These are phyloP conservation scores for Platycheirus rosarum DNA, from an alignment of 2,888 invertebrate genomes.

Conservation along the genomic window DNA sequence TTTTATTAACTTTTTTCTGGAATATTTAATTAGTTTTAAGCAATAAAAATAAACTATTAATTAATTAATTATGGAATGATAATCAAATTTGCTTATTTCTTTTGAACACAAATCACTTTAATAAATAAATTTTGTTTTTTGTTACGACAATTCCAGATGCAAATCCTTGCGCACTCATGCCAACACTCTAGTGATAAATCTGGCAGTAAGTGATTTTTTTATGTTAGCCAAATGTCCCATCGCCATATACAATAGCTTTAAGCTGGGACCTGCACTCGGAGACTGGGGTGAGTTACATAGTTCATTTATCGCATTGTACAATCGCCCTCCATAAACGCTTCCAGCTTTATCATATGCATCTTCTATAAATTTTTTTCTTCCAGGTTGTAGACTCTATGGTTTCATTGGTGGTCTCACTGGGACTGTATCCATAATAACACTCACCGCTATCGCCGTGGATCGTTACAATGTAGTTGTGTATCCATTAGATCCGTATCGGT, in stretches of 20 bases:
- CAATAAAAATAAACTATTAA: too few relatives aligned
- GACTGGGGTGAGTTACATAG: conserved; percentile 85
- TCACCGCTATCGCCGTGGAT: conserved; percentile 91
- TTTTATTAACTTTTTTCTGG: too few relatives aligned
- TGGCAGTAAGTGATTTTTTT: conserved; percentile 89
- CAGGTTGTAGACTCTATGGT: conserved; percentile 91
- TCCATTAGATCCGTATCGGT: conserved; percentile 87
- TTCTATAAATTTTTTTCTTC: conserved; percentile 24
- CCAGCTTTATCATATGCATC: not conserved
- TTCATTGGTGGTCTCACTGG: conserved; percentile 92
- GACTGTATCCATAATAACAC: conserved; percentile 90
- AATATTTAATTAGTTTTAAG: too few relatives aligned
- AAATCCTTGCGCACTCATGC: conserved; percentile 88
- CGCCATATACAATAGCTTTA: conserved; percentile 89
- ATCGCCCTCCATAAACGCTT: not conserved
- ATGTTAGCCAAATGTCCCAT: conserved; percentile 89
- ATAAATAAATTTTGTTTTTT: not conserved
- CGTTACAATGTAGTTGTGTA: conserved; percentile 92
- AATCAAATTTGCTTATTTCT: too few relatives aligned
- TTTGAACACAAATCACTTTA: too few relatives aligned
- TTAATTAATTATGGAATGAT: too few relatives aligned
- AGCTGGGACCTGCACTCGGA: conserved; percentile 89
- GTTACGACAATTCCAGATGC: conserved; percentile 85
- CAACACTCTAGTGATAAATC: conserved; percentile 89
- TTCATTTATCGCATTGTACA: not conserved